Conservation (phyloP, 2,113 vertebrate genomes). For the Bubalus kerabau region DNA sequence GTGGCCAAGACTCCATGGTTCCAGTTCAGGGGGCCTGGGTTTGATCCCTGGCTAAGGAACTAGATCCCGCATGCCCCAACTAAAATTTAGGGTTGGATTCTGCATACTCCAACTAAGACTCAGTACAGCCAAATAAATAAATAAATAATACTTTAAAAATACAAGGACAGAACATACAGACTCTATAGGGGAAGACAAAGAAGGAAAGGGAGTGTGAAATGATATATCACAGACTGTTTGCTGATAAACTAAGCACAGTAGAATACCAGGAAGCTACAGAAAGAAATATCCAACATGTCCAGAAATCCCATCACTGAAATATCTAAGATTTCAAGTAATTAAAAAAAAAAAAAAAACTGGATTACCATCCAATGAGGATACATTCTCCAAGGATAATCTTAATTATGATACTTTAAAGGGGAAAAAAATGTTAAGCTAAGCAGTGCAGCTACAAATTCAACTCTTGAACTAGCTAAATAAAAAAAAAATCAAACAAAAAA, state of each 20-base stretch:
- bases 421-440: background rate
- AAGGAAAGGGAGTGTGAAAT: background rate
- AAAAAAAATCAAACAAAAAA: background rate
- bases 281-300: background rate
- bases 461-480: background rate
- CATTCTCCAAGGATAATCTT: background rate
- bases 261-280: background rate
- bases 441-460: background rate
- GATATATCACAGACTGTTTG: background rate
- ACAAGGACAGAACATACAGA: background rate
- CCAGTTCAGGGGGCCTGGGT: background rate
- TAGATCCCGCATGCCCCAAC: accelerated
- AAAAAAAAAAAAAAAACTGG: background rate
- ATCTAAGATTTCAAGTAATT: background rate
- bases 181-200: background rate
- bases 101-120: background rate
- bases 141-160: background rate
- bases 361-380: background rate
- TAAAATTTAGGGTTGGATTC: background rate
- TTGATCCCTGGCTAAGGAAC: background rate
- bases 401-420: background rate
- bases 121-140: background rate
- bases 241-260: background rate
- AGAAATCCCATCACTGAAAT: background rate
- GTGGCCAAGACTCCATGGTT: background rate